Base-by-base conservation (phyloP, 2,113 vertebrate species). In the Steatornis caripensis region DNA sequence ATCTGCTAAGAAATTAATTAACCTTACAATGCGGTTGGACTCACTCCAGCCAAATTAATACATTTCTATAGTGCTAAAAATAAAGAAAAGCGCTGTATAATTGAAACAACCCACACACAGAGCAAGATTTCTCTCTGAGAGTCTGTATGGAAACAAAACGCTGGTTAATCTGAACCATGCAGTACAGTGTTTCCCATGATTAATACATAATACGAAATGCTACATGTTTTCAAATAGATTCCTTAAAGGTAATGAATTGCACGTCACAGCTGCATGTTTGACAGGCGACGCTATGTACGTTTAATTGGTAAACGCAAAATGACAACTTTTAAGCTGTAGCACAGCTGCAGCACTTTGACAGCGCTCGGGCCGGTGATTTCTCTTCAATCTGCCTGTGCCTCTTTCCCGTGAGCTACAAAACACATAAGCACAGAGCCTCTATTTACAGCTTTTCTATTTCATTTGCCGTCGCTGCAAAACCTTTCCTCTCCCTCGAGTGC, bases 1-100 rank as follows among this genome's bases (percentile, higher is more conserved):
- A 60, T 41, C 81, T 43, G 69, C 92, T 57, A 72, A 76, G 65
- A 79, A 94, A 97, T 97, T 97, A 82, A 92, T 97, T 84, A 90
- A 68, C 62, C 87, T 49, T 54, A 64, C 92, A 95, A 83, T 26
- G 62, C 1, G 1, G 34, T 30, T 95, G 96, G 95, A 89, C 79
- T 34, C 7, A 3, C 58, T 93, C 93, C 97, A 92, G 93, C 57
- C 70, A 62, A 90, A 92, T 84, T 11, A 58, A 79, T 83, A 32
- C 54, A 18, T 84, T 90, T 61, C 48, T 30, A 2, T 5, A 34
- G 69, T 0, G 13, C 90, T 72, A 60, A 65, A 80, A 97, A 89
- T 49, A 93, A 95, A 84, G 84, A 21, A 11, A 62, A 90, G 60
- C 17, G 2, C 36, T 12, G 30, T 36, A 32, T 70, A 32, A 95